Conservation (phyloP, 2,888 invertebrate genomes). For the Zonitis immaculata region DNA sequence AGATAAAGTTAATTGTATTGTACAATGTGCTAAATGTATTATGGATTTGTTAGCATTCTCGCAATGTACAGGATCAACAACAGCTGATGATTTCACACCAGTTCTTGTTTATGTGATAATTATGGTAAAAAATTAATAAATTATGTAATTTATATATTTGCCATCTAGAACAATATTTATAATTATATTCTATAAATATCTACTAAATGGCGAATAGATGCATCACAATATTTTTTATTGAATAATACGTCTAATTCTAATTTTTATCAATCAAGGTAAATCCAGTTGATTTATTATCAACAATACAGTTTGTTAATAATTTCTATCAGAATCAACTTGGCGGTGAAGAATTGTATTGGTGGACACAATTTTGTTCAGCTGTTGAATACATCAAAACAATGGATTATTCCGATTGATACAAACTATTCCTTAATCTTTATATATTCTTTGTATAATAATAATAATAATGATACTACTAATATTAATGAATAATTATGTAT, state of each 20-base stretch:
- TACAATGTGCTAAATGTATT: conserved; percentile 86
- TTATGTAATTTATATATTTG: neutral
- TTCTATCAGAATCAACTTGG: conserved; percentile 78
- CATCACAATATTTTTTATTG: too few species aligned
- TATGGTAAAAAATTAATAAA: conserved; percentile 58
- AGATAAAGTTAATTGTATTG: conserved; percentile 75
- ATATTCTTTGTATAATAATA: neutral
- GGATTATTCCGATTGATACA: conserved; percentile 62
- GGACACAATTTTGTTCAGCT: conserved; percentile 96
- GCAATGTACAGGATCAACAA: conserved; percentile 69
- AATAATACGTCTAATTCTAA: too few species aligned
- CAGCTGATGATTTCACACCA: conserved; percentile 94
- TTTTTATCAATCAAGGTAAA: conserved; percentile 89
- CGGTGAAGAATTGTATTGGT: conserved; percentile 95
- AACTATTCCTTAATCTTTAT: conserved; percentile 25
- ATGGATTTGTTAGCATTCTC: conserved; percentile 90
- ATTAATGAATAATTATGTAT: conserved; percentile 33
- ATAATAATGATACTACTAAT: neutral
- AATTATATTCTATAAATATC: too few species aligned
- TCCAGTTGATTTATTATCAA: conserved; percentile 89
- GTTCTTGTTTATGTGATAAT: conserved; percentile 95
- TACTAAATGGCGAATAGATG: too few species aligned
- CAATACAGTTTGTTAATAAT: conserved; percentile 92
- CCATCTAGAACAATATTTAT: too few species aligned
- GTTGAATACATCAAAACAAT: conserved; percentile 98